Percentiles rank a stretch among this genome's conserved stretches.
Conservation (phyloP, 2,797 vertebrate genomes). For the Neosilurus mollespiculum region DNA sequence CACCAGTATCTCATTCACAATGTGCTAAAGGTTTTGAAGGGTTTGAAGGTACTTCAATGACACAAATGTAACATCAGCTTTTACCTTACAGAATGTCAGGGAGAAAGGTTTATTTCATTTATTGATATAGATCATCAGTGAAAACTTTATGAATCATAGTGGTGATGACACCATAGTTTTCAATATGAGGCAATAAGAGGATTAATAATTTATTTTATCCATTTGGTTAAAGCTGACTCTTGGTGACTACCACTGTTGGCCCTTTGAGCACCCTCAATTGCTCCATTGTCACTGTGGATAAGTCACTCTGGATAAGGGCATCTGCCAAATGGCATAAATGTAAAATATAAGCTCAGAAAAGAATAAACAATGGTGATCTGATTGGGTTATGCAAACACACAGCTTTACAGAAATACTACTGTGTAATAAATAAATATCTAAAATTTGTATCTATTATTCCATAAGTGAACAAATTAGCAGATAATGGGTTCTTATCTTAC, state of each 20-base stretch:
- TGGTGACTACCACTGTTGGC: too few relatives aligned
- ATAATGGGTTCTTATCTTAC: neutral
- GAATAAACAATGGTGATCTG: neutral
- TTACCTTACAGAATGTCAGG: neutral
- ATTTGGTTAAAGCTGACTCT: too few relatives aligned
- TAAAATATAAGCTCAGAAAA: too few relatives aligned
- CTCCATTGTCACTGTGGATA: too few relatives aligned
- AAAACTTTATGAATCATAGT: constrained; percentile 22
- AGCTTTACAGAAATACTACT: neutral
- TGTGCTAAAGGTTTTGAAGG: constrained; percentile 1
- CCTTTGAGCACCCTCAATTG: too few relatives aligned
- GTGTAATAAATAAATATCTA: neutral
- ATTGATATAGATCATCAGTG: neutral
- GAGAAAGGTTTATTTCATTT: constrained; percentile 19
- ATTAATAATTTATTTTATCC: neutral
- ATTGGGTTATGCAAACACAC: neutral
- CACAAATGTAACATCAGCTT: constrained; percentile 5
- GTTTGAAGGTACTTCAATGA: neutral
- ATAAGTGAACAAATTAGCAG: neutral
- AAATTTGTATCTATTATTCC: neutral
- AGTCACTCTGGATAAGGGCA: too few relatives aligned
- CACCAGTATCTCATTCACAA: neutral
- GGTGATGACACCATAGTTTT: constrained; percentile 26
- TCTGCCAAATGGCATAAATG: too few relatives aligned
- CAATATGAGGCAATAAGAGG: neutral